Evolutionary conservation across 2,888 invertebrate species (phyloP).

Genomic region (Cecidostiba fungosa): DNA sequence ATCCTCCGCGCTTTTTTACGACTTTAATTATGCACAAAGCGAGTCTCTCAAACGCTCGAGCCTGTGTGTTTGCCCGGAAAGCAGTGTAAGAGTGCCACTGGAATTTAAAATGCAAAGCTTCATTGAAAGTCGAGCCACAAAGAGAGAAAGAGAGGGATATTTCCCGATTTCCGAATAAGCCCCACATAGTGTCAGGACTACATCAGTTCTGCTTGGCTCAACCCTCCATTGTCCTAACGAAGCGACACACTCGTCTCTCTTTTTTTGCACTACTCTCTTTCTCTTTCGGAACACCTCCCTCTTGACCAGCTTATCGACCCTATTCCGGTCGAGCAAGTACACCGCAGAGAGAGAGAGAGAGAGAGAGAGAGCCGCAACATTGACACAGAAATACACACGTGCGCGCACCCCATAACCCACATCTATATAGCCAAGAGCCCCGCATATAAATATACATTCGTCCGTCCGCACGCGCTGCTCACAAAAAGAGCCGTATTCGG

Average conservation of each 20-base stretch:
- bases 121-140: no score
- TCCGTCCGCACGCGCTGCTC: not conserved
- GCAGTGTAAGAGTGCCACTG: no score
- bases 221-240: slow-evolving; percentile 17
- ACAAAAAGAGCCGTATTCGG: slow-evolving; percentile 20
- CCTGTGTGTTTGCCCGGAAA: no score
- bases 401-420: not conserved
- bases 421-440: not conserved
- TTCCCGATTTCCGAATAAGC: no score
- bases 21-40: no score
- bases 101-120: no score
- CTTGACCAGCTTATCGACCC: slow-evolving; percentile 45
- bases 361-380: slow-evolving; percentile 30
- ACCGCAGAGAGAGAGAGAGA: not conserved
- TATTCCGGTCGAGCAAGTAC: slow-evolving; percentile 40
- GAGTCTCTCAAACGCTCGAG: no score
- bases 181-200: no score
- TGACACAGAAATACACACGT: slow-evolving; percentile 42
- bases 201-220: not conserved
- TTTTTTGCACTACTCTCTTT: slow-evolving; percentile 6
- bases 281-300: slow-evolving; percentile 9
- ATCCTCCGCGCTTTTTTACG: not conserved
- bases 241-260: not conserved
- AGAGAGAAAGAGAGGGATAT: no score
- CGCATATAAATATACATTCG: not conserved